A percentile compares a stretch with the other conserved stretches of the same genome.
phyloP scores from a whole-genome alignment of 2,797 vertebrate species.

The Phataginus tetradactyla region DNA sequence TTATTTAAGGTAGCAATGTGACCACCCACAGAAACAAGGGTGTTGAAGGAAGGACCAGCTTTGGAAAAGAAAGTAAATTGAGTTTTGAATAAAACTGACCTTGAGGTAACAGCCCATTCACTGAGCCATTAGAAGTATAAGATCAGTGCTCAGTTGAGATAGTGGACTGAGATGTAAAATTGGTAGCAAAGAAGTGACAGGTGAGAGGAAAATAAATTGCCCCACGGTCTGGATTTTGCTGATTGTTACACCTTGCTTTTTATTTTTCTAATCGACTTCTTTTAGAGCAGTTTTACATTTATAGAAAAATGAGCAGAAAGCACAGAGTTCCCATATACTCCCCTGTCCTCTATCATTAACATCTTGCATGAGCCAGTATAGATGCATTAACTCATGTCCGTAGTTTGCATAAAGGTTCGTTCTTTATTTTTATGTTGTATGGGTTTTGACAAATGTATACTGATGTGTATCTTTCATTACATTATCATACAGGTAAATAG shows the following conservation, averaged over 20 bases:
- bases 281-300: background rate
- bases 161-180: background rate
- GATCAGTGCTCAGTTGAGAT: background rate
- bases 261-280: background rate
- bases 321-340: background rate
- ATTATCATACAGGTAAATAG: background rate
- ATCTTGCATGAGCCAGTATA: background rate
- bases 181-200: background rate
- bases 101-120: background rate
- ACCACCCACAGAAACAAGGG: background rate
- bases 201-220: background rate
- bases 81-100: background rate
- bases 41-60: background rate
- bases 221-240: background rate
- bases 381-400: background rate
- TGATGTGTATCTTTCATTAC: background rate
- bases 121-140: background rate
- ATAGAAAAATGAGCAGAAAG: too few species aligned
- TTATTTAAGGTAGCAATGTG: background rate
- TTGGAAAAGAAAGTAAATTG: slow-evolving; percentile 5
- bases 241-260: background rate
- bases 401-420: background rate
- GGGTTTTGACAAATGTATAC: background rate
- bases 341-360: background rate
- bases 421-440: background rate